These are phyloP conservation scores for Calameuta pallipes DNA, from an alignment of 2,888 invertebrate genomes.

Conservation along the genomic window DNA sequence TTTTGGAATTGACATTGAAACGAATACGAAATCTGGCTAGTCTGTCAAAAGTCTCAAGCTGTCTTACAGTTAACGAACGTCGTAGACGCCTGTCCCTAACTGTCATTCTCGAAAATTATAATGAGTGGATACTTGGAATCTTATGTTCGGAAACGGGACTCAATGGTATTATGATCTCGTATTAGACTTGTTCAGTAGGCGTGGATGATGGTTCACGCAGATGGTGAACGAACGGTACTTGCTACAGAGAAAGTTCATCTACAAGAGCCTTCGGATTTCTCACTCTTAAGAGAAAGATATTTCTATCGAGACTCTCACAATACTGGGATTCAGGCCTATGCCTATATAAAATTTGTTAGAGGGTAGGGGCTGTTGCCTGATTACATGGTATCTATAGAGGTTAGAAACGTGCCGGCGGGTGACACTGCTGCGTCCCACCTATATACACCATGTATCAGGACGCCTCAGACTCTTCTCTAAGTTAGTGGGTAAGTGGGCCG, in stretches of 20 bases:
- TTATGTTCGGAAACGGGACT: not conserved
- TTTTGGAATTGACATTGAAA: not conserved
- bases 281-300: not conserved
- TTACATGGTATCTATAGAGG: not conserved
- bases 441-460: not conserved
- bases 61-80: not conserved
- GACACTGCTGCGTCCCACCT: not conserved
- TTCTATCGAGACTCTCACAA: not conserved
- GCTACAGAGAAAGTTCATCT: constrained; percentile 58
- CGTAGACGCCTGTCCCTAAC: not conserved
- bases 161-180: not conserved
- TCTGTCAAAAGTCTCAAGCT: not conserved
- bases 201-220: constrained; percentile 22
- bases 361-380: not conserved
- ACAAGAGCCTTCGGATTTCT: not conserved
- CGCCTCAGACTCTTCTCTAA: constrained; percentile 14
- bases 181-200: not conserved
- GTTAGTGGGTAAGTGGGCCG: constrained; percentile 65
- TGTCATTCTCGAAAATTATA: not conserved
- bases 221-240: constrained; percentile 59
- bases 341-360: not conserved
- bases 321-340: not conserved
- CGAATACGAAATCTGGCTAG: not conserved
- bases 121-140: not conserved
- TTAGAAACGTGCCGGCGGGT: not conserved